phyloP scores from a whole-genome alignment of 2,113 vertebrate species.

The Antechinus stuartii region DNA sequence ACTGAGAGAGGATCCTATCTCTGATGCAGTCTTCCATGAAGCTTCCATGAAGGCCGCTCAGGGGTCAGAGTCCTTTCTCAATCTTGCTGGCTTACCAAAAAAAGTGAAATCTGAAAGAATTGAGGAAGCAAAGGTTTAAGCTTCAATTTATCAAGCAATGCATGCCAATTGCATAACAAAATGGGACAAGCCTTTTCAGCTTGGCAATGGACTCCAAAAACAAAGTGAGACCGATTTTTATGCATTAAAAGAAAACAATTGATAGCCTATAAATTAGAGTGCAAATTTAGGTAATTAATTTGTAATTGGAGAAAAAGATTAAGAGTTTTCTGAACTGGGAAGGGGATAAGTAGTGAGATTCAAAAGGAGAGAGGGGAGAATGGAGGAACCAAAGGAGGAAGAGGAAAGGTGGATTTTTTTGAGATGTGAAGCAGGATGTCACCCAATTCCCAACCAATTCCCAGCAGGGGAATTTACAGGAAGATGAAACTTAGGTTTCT shows the following conservation, averaged over 20 bases:
- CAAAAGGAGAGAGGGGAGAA: no score
- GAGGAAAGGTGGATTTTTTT: no score
- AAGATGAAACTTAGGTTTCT: no score
- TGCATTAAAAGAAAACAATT: neutral
- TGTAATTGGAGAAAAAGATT: no score
- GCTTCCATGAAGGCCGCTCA: neutral
- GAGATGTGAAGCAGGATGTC: no score
- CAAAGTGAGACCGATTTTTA: neutral
- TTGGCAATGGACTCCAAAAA: neutral
- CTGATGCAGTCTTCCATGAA: no score
- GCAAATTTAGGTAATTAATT: neutral
- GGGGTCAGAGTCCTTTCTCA: neutral
- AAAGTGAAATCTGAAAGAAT: neutral
- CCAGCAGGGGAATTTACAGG: no score
- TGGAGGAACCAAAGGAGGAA: no score
- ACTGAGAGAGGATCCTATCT: no score
- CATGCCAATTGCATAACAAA: neutral
- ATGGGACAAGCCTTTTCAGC: neutral
- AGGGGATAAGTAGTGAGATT: no score
- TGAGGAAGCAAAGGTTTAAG: neutral
- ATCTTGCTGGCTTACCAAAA: neutral
- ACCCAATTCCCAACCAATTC: no score
- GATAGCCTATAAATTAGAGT: neutral
- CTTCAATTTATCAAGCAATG: neutral
- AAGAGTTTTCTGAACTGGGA: no score